Percentiles rank a stretch among this genome's conserved stretches.
Evolutionary conservation across 1,140 invertebrate species (phyloP).

Genomic region (Carposina sasakii): DNA sequence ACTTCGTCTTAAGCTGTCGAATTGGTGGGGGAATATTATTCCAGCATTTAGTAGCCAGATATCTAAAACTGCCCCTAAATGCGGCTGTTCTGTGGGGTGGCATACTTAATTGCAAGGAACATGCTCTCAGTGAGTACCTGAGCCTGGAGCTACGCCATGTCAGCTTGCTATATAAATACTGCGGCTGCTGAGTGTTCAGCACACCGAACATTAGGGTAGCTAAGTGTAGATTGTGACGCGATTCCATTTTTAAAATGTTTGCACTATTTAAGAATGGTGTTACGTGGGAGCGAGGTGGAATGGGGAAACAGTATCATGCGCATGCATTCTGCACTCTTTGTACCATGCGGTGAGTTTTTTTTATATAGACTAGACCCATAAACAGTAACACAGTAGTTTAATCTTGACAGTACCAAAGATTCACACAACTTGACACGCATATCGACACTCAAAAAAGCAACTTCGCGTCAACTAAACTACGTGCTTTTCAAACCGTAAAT

Average conservation of each 20-base stretch:
- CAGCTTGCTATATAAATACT: not conserved
- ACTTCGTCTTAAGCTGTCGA: too few relatives aligned
- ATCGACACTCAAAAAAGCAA: not conserved
- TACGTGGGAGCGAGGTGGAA: not conserved
- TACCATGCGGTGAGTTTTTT: not conserved
- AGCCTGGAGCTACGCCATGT: too few relatives aligned
- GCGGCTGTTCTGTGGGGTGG: too few relatives aligned
- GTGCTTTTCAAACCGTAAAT: too few relatives aligned
- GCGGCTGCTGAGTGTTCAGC: not conserved
- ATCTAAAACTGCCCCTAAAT: too few relatives aligned
- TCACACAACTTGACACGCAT: not conserved
- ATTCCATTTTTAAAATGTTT: not conserved
- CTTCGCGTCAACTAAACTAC: too few relatives aligned
- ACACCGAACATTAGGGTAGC: not conserved
- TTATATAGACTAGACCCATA: not conserved
- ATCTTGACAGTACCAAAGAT: not conserved
- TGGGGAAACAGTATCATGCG: not conserved
- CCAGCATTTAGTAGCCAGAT: too few relatives aligned
- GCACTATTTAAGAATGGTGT: not conserved
- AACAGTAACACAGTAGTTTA: not conserved
- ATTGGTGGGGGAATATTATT: too few relatives aligned
- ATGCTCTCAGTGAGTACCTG: too few relatives aligned
- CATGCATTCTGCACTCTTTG: not conserved
- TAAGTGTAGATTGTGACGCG: not conserved
- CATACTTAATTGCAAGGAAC: too few relatives aligned